Evolutionary conservation across 2,797 vertebrate species (phyloP).

Genomic region (Falco concolor): DNA sequence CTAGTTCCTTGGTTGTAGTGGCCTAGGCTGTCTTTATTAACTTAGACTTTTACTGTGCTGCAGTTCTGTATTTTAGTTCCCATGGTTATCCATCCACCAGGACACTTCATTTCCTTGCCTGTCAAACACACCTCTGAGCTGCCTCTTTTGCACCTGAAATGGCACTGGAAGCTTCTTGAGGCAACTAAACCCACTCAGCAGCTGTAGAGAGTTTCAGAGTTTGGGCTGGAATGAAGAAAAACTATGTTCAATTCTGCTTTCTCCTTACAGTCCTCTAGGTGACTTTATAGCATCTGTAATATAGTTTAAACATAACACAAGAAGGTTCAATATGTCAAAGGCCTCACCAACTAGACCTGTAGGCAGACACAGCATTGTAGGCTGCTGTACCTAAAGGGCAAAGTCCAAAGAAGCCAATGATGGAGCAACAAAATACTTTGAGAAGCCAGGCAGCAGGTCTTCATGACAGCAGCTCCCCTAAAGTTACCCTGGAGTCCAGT

Average conservation of each 20-base stretch:
- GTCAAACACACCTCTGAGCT: not conserved
- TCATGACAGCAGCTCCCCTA: not conserved
- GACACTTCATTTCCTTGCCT: not conserved
- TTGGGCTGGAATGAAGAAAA: not conserved
- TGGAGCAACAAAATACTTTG: not conserved
- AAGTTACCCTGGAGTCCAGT: not conserved
- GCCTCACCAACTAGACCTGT: not conserved
- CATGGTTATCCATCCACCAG: not conserved
- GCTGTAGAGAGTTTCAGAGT: not conserved
- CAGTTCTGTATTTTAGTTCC: not conserved
- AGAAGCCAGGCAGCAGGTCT: not conserved
- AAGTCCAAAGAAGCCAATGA: not conserved
- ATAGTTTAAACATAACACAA: not conserved
- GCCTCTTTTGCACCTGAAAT: not conserved
- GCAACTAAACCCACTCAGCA: not conserved
- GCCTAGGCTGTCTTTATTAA: not conserved
- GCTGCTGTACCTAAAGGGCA: not conserved
- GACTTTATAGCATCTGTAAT: not conserved
- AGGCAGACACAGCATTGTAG: not conserved
- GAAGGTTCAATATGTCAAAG: not conserved
- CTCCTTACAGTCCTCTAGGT: not conserved
- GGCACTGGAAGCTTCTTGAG: not conserved
- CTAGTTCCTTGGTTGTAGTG: not conserved
- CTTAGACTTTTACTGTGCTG: not conserved
- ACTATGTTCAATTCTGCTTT: not conserved